Conservation (phyloP, 1,140 invertebrate genomes). For the Lamellibrachia luymesi region DNA sequence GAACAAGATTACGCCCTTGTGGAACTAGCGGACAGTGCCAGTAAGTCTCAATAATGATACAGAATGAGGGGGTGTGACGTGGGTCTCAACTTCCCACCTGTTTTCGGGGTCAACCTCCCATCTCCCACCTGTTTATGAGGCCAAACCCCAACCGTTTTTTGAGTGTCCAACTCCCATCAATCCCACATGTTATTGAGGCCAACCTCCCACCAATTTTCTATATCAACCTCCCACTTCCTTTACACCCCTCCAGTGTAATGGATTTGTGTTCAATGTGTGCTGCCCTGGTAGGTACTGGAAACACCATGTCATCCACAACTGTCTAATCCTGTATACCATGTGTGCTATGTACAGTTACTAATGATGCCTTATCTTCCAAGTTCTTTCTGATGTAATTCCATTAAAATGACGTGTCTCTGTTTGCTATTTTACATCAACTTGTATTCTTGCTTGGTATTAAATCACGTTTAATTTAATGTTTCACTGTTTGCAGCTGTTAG, state of each 20-base stretch:
- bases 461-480: not conserved
- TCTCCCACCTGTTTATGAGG: not conserved
- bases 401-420: not conserved
- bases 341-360: not conserved
- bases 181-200: not conserved
- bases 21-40: not conserved
- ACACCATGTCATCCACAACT: not conserved
- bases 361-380: not conserved
- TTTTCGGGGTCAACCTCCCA: not conserved
- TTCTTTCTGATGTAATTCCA: not conserved
- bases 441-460: not conserved
- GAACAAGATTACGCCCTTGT: not conserved
- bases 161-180: not conserved
- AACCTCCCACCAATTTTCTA: not conserved
- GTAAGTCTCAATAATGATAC: not conserved
- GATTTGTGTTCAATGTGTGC: too few relatives aligned
- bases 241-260: not conserved
- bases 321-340: not conserved
- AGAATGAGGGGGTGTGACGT: not conserved
- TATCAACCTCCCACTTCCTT: not conserved
- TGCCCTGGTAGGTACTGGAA: not conserved
- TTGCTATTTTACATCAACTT: not conserved
- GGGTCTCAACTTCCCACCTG: not conserved
- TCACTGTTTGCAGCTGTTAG: not conserved
- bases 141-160: not conserved